Conservation (phyloP, 2,888 invertebrate genomes). For the Pollenia amentaria region DNA sequence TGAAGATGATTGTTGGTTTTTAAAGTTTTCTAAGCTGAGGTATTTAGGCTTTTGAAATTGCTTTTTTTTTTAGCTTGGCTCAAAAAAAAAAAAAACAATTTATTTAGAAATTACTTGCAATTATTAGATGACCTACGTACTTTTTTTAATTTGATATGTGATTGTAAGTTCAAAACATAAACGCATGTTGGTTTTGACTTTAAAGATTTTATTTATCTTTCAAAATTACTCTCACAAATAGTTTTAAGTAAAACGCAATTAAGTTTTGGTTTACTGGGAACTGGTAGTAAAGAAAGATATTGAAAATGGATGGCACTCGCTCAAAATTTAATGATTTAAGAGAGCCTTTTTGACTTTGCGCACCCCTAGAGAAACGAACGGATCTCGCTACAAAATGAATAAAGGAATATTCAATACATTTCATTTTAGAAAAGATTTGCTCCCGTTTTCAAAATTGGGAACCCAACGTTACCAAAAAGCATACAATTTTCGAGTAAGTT, state of each 20-base stretch:
- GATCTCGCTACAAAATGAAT: no score
- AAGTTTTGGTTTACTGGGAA: not conserved
- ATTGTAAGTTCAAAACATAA: conserved; percentile 11
- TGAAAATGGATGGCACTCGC: not conserved
- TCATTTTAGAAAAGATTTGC: no score
- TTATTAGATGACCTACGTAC: conserved; percentile 6
- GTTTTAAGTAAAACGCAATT: conserved; percentile 30
- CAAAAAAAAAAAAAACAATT: not conserved
- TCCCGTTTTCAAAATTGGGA: no score
- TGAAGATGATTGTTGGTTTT: conserved; percentile 23
- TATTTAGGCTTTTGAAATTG: not conserved
- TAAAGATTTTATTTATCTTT: conserved; percentile 37
- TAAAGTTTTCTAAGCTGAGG: conserved; percentile 22
- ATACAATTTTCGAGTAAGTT: no score
- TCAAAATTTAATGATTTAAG: no score
- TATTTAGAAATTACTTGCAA: not conserved
- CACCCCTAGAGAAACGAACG: no score
- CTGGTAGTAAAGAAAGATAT: not conserved
- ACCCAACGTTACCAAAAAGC: no score
- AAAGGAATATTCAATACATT: no score
- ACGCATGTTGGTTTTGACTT: conserved; percentile 20
- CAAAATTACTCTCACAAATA: not conserved
- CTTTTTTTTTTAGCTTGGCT: not conserved
- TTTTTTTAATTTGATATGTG: not conserved
- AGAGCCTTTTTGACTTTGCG: no score